Conservation (phyloP, 2,888 invertebrate genomes). For the Aromia moschata region DNA sequence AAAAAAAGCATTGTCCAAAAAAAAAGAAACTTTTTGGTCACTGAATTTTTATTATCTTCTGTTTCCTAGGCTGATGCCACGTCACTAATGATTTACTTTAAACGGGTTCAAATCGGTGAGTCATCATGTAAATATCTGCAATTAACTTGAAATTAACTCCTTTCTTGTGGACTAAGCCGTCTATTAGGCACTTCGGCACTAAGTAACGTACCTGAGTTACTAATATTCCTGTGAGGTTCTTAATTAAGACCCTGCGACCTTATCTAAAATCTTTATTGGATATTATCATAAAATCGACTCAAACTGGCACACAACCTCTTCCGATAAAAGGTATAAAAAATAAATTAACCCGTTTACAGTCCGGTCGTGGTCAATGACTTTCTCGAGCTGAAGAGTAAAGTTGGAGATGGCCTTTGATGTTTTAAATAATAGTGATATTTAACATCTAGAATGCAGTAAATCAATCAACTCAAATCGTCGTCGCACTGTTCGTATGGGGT, state of each 20-base stretch:
- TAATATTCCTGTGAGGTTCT: too few relatives aligned
- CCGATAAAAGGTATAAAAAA: slow-evolving; percentile 15
- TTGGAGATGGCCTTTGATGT: slow-evolving; percentile 2
- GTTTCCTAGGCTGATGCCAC: too few relatives aligned
- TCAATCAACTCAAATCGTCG: slow-evolving; percentile 7
- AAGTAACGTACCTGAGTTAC: too few relatives aligned
- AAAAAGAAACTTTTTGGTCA: too few relatives aligned
- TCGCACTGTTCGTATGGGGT: neutral
- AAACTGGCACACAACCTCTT: neutral
- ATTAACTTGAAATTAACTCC: too few relatives aligned
- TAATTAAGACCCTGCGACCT: slow-evolving; percentile 9
- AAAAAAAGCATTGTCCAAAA: too few relatives aligned
- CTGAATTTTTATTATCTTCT: too few relatives aligned
- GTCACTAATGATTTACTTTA: too few relatives aligned
- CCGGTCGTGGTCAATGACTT: slow-evolving; percentile 20
- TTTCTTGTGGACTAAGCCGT: too few relatives aligned
- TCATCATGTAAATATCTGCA: too few relatives aligned
- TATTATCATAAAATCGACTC: slow-evolving; percentile 11
- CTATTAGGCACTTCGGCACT: too few relatives aligned
- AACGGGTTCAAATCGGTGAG: too few relatives aligned
- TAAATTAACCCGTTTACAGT: slow-evolving; percentile 8
- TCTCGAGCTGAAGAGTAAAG: neutral
- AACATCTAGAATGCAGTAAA: neutral
- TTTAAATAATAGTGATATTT: slow-evolving; percentile 8
- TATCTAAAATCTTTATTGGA: slow-evolving; percentile 15